These are phyloP conservation scores for Balanococcus diminutus DNA, from an alignment of 2,888 invertebrate genomes.

Conservation along the genomic window DNA sequence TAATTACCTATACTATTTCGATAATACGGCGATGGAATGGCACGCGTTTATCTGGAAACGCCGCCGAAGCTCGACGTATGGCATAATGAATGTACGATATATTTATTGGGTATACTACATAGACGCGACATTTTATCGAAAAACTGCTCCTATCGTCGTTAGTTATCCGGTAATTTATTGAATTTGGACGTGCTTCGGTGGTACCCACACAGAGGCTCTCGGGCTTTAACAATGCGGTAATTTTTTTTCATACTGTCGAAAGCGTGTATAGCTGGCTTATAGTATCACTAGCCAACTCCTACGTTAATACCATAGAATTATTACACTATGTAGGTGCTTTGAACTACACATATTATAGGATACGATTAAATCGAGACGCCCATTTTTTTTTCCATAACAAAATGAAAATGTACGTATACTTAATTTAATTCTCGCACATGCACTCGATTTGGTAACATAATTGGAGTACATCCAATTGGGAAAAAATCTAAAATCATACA, in stretches of 20 bases:
- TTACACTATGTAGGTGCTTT: slow-evolving; percentile 10
- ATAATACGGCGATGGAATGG: background rate
- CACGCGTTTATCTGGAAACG: background rate
- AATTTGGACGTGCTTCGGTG: background rate
- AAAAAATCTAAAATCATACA: background rate
- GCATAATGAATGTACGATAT: background rate
- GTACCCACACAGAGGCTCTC: background rate
- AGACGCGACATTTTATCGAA: background rate
- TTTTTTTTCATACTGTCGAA: background rate
- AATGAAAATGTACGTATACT: background rate
- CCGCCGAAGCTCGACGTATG: background rate
- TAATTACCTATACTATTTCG: slow-evolving; percentile 19
- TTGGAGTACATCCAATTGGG: background rate
- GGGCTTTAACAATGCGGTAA: slow-evolving; percentile 15
- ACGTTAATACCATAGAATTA: background rate
- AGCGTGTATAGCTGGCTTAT: background rate
- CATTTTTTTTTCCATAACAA: background rate
- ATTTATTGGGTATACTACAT: background rate
- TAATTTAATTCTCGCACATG: no score
- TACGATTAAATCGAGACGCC: background rate
- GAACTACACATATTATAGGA: background rate
- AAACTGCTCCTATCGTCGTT: slow-evolving; percentile 3
- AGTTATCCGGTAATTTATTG: slow-evolving; percentile 23
- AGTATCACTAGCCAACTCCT: slow-evolving; percentile 13
- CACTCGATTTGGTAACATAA: background rate